Base-by-base conservation (phyloP, 2,888 invertebrate species). In the Keiferia lycopersicella region DNA sequence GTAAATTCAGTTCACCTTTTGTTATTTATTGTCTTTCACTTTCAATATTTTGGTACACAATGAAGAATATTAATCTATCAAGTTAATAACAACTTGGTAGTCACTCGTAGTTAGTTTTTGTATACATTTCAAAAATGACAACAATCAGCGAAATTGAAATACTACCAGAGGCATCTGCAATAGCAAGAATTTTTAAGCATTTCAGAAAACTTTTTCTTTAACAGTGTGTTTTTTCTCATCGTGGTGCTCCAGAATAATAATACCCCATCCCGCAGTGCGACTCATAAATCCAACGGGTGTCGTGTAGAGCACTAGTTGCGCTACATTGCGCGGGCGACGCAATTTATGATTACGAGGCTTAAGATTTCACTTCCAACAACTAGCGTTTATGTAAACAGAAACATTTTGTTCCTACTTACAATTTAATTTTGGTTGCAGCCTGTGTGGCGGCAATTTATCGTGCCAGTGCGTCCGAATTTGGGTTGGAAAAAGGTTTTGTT, bases 221-320 rank as follows among this genome's bases (percentile, higher is more conserved):
- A 12, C 78, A 80, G 80, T 78, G 79, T 81, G 82, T 86, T 86
- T 84, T 86, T 71, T 81, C 78, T 80, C 83, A 77, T 80, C 81
- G 80, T 70, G 77, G 79, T 78, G 0, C 81, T 78, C 81, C 82
- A 84, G 85, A 86, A 88, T 89, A 88, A 89, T 89, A 26, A 26
- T 6, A 26, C 26, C 26, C 26, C 6, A 87, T 87, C 86, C 89
- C 89, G 89, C 89, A 90, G 70, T 90, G 89, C 89, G 89, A 86
- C 89, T 87, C 89, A 89, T 90, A 90, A 90, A 89, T 90, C 86
- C 84, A 83, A 82, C 83, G 82, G 83, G 79, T 82, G 87, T 87
- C 86, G 84, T 81, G 82, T 76, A 79, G 74, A 45, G 45, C 76
- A 77, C 80, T 80, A 82, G 83, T 86, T 86, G 86, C 79, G 14